phyloP scores from a whole-genome alignment of 2,113 vertebrate genomes.

The Oryzias javanicus region DNA sequence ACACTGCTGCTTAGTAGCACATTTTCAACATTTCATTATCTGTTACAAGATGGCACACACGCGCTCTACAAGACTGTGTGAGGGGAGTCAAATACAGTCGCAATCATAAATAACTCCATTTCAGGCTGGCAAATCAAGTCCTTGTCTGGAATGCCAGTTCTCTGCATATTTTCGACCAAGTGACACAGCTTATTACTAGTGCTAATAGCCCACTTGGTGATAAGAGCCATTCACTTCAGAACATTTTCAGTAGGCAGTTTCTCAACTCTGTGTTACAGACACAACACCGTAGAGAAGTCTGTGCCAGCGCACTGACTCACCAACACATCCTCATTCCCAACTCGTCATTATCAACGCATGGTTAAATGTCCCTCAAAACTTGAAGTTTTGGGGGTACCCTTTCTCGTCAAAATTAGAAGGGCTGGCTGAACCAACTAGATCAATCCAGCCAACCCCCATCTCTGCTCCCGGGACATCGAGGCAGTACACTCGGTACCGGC shows the following conservation, averaged over 20 bases:
- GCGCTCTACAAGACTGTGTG: constrained; percentile 22
- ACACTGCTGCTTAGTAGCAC: constrained; percentile 41
- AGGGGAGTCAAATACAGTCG: constrained; percentile 44
- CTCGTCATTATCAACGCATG: no score
- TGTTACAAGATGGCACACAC: constrained; percentile 30
- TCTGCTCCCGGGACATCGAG: no score
- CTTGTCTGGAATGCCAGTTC: constrained; percentile 58
- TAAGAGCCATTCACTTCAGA: constrained; percentile 60
- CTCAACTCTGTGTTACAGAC: constrained; percentile 32
- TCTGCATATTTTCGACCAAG: constrained; percentile 61
- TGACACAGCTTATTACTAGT: constrained; percentile 60
- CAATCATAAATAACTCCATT: constrained; percentile 47
- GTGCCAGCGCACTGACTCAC: neutral
- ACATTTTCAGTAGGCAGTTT: constrained; percentile 44
- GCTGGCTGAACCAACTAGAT: no score
- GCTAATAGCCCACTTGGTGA: constrained; percentile 59
- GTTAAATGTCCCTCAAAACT: no score
- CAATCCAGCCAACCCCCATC: no score
- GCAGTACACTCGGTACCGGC: no score
- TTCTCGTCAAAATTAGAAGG: no score
- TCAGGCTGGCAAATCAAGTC: constrained; percentile 45
- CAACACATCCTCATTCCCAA: no score
- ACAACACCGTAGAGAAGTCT: constrained; percentile 3
- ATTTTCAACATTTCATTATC: constrained; percentile 48
- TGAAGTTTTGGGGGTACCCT: no score